Evolutionary conservation across 2,797 vertebrate species (phyloP).

Genomic region (Fundulus diaphanus): DNA sequence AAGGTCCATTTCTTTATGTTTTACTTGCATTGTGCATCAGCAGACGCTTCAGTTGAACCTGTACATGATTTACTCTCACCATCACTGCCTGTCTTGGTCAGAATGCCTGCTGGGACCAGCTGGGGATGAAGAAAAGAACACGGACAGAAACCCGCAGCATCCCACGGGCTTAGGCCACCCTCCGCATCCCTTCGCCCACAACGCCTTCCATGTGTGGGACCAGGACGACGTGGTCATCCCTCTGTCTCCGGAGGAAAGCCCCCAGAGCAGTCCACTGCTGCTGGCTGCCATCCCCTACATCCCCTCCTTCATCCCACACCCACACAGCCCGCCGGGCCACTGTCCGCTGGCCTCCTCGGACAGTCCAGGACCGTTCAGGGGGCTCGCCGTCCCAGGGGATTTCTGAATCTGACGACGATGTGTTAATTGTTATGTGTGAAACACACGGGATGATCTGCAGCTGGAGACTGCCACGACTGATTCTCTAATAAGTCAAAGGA

Average conservation of each 20-base stretch:
- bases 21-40: neutral
- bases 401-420: conserved; percentile 30
- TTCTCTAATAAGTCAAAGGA: neutral
- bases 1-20: neutral
- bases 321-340: conserved; percentile 58
- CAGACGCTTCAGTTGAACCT: neutral
- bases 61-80: neutral
- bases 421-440: neutral
- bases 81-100: conserved; percentile 16
- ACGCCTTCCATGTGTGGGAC: conserved; percentile 84
- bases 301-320: conserved; percentile 79
- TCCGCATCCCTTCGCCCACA: conserved; percentile 74
- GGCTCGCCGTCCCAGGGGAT: conserved; percentile 48
- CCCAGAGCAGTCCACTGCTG: conserved; percentile 73
- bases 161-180: conserved; percentile 42
- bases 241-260: conserved; percentile 62
- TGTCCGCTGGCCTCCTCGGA: conserved; percentile 21
- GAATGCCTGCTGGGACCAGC: conserved; percentile 81
- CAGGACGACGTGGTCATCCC: conserved; percentile 80
- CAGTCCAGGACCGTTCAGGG: conserved; percentile 41
- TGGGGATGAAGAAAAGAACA: conserved; percentile 67
- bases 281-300: conserved; percentile 78
- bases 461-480: neutral
- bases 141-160: conserved; percentile 46
- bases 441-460: neutral